Evolutionary conservation across 2,113 vertebrate species (phyloP).

Genomic region (Pimephales promelas): DNA sequence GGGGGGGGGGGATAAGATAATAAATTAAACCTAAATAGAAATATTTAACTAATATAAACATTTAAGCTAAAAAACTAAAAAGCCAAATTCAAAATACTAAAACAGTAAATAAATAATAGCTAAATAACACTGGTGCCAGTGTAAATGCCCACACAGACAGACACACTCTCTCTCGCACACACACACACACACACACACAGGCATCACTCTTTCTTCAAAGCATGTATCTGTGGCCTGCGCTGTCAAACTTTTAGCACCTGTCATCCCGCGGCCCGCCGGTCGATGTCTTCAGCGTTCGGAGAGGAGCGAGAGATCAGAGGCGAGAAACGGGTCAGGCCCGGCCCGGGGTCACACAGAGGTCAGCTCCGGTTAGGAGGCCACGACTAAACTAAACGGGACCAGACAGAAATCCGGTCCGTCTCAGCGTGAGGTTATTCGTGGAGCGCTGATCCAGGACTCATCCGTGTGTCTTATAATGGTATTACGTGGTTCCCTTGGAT

Average conservation of each 20-base stretch:
- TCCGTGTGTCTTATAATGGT: neutral
- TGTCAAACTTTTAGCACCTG: slow-evolving; percentile 82
- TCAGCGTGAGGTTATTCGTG: neutral
- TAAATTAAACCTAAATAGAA: neutral
- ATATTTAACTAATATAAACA: neutral
- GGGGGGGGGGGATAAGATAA: no score
- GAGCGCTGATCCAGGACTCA: neutral
- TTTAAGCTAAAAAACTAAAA: neutral
- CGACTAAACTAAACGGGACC: neutral
- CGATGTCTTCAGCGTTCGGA: slow-evolving; percentile 62
- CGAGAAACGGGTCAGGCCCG: slow-evolving; percentile 74
- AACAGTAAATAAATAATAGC: neutral
- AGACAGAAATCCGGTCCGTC: neutral
- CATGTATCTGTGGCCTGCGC: slow-evolving; percentile 70
- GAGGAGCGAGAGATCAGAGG: slow-evolving; percentile 51
- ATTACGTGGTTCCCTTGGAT: slow-evolving; percentile 18
- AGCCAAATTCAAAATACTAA: neutral
- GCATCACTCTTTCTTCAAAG: slow-evolving; percentile 68
- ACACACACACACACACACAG: slow-evolving; percentile 41
- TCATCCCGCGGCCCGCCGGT: slow-evolving; percentile 66
- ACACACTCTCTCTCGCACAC: neutral
- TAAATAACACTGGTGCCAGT: neutral
- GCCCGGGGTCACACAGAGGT: slow-evolving; percentile 70
- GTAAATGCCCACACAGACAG: neutral
- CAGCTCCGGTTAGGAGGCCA: slow-evolving; percentile 37